Evolutionary conservation across 30 jellyfish, hydroid and myxozoan genomes (phyloP).

Genomic region (Hydractinia symbiolongicarpus): DNA sequence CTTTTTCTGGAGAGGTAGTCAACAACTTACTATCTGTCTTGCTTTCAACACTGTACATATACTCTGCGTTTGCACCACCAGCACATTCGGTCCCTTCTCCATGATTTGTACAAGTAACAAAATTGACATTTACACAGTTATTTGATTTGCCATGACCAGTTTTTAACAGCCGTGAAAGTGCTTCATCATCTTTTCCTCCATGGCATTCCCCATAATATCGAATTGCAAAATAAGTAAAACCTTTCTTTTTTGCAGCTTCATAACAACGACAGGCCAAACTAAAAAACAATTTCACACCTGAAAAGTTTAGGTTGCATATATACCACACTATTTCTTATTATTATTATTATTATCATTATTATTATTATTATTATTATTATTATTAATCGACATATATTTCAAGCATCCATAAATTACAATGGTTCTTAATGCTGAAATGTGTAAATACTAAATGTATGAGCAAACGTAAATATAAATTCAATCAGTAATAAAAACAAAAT

Average conservation of each 20-base stretch:
- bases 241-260: not conserved
- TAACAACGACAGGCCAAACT: constrained; percentile 26
- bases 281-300: not conserved
- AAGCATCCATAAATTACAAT: no score
- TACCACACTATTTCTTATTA: no score
- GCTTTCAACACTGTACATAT: constrained; percentile 39
- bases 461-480: no score
- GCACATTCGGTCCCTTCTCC: constrained; percentile 54
- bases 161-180: not conserved
- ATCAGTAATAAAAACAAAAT: no score
- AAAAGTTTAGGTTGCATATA: no score
- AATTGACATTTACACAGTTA: not conserved
- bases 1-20: not conserved
- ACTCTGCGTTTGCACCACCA: constrained; percentile 53
- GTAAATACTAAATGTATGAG: no score
- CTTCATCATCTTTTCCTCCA: constrained; percentile 2
- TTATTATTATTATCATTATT: no score
- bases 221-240: constrained; percentile 1
- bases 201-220: constrained; percentile 9
- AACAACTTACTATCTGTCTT: constrained; percentile 39
- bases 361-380: no score
- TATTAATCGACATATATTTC: no score
- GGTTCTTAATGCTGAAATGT: no score
- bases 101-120: constrained; percentile 1
- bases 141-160: constrained; percentile 21